These are phyloP conservation scores for Enteromius anoplus DNA, from an alignment of 2,797 vertebrate genomes.

Conservation along the genomic window DNA sequence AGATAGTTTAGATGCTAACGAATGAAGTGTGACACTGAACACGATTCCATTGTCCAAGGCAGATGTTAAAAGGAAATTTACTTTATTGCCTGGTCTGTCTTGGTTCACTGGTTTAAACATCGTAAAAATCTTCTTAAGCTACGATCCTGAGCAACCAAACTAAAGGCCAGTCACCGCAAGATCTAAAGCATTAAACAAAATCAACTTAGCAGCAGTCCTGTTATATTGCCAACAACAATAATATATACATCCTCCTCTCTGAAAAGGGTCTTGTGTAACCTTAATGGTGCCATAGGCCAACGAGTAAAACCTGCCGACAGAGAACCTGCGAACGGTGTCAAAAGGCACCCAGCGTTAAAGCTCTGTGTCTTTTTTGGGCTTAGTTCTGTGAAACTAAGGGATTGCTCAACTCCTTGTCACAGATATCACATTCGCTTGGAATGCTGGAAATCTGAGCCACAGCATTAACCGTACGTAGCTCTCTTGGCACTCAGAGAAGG, in stretches of 20 bases:
- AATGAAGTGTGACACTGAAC: slow-evolving; percentile 26
- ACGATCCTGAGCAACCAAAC: slow-evolving; percentile 9
- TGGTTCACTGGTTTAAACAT: slow-evolving; percentile 16
- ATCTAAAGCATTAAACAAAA: slow-evolving; percentile 29
- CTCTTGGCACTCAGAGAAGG: slow-evolving; percentile 62
- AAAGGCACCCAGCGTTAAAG: slow-evolving; percentile 10
- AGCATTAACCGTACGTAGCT: neutral
- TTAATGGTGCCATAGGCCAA: slow-evolving; percentile 8
- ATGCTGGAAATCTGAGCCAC: slow-evolving; percentile 2
- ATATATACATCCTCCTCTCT: slow-evolving; percentile 5
- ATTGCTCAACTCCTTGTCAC: slow-evolving; percentile 49
- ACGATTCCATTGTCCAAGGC: slow-evolving; percentile 6
- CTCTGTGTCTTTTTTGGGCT: slow-evolving; percentile 65
- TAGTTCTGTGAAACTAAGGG: slow-evolving; percentile 69
- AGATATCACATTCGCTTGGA: slow-evolving; percentile 33
- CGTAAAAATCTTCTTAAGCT: slow-evolving; percentile 25
- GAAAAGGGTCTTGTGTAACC: slow-evolving; percentile 25
- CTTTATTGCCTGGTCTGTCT: slow-evolving; percentile 26
- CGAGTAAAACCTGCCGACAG: slow-evolving; percentile 6
- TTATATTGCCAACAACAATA: slow-evolving; percentile 28
- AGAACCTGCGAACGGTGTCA: slow-evolving; percentile 9
- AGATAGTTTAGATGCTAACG: slow-evolving; percentile 18
- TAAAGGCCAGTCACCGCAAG: slow-evolving; percentile 13
- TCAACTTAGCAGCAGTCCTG: slow-evolving; percentile 19
- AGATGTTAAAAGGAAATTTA: slow-evolving; percentile 28